phyloP scores from a whole-genome alignment of 2,888 invertebrate species.

The Melitaea athalia region DNA sequence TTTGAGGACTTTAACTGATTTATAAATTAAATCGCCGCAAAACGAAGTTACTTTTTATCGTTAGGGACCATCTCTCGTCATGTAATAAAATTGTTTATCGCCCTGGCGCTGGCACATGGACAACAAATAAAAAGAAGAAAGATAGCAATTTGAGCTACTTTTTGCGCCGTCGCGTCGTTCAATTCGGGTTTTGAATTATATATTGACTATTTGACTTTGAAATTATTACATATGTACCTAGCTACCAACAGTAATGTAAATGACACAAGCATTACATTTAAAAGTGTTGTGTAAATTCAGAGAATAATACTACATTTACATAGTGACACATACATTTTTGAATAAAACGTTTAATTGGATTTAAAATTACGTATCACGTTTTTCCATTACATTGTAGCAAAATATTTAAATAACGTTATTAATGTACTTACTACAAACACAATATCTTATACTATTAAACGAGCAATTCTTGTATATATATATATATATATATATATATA shows the following conservation, averaged over 20 bases:
- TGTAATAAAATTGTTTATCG: constrained; percentile 36
- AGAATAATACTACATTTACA: too few species aligned
- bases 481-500: too few species aligned
- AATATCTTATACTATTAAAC: too few species aligned
- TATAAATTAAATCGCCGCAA: constrained; percentile 35
- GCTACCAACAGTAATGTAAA: neutral
- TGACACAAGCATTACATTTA: too few species aligned
- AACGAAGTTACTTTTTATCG: constrained; percentile 39
- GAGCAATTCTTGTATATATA: too few species aligned
- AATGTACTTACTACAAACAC: too few species aligned
- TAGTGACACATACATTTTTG: too few species aligned
- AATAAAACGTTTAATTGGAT: too few species aligned
- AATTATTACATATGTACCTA: neutral
- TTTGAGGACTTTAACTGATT: constrained; percentile 16
- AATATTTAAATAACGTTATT: too few species aligned
- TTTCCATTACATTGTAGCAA: too few species aligned
- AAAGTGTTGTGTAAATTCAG: too few species aligned
- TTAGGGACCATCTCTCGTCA: constrained; percentile 27
- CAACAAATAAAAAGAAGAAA: constrained; percentile 31
- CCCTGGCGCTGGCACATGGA: constrained; percentile 40
- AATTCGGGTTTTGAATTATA: neutral
- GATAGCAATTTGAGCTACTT: constrained; percentile 12
- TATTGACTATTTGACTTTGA: neutral
- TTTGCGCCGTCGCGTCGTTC: constrained; percentile 1
- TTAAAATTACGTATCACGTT: too few species aligned